These are phyloP conservation scores for Smutsia temminckii DNA, from an alignment of 2,797 vertebrate genomes.

Conservation along the genomic window DNA sequence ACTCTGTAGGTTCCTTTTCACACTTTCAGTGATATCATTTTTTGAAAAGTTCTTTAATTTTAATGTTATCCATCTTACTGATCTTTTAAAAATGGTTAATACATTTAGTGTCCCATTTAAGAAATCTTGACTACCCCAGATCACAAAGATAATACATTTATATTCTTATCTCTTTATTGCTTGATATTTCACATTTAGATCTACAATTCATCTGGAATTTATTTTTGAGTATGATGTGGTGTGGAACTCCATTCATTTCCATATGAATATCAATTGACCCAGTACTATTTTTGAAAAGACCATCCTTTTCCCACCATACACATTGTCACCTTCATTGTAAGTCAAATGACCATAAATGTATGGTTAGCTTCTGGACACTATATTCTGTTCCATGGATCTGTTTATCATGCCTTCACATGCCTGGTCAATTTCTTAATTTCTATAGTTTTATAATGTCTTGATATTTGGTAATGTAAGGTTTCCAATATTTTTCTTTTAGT, in stretches of 20 bases:
- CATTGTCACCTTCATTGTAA: not conserved
- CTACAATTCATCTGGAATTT: not conserved
- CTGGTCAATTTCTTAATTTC: not conserved
- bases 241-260: not conserved
- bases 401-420: not conserved
- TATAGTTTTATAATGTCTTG: not conserved
- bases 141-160: not conserved
- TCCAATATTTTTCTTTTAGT: not conserved
- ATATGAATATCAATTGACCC: not conserved
- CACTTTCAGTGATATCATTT: not conserved
- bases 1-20: not conserved
- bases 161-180: not conserved
- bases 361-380: not conserved
- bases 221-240: not conserved
- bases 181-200: constrained; percentile 18
- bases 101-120: not conserved
- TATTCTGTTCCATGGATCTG: not conserved
- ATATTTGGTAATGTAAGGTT: not conserved
- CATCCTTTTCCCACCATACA: not conserved
- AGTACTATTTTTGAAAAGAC: not conserved
- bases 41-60: not conserved
- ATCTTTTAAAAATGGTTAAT: not conserved
- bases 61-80: not conserved
- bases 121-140: not conserved
- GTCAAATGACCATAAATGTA: not conserved